Base-by-base conservation (phyloP, 37 sponge, comb jelly and placozoan species). In the Halichondria panicea region DNA sequence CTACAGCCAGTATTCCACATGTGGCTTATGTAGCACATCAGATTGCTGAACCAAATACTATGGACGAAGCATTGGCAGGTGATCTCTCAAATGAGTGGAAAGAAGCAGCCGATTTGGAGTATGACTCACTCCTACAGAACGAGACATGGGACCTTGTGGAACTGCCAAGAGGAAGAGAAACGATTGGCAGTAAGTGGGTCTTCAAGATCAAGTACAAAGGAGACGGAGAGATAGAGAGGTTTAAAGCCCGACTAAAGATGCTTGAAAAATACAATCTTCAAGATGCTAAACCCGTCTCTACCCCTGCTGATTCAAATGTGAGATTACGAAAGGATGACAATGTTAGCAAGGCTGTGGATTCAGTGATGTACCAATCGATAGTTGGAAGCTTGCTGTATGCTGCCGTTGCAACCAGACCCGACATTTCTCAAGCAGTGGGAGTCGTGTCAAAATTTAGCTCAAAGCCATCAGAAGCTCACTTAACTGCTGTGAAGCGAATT, bases 301-400 rank as follows among this genome's bases (percentile, higher is more conserved):
- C 77, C 27, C 77, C 77, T 69, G 66, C 72, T 57, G 52, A 69
- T 25, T 8, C 30, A 18, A 75, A 28, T 53, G 76, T 68, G 19
- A 74, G n/a, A 45, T 31, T 76, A 41, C 52, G 28, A 8, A 69
- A 76, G 54, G 77, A 84, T 69, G 84, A 84, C 70, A 71, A 71
- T 27, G 44, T 56, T 18, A 84, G 84, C 60, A 85, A 85, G 41
- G 36, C 38, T 13, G 71, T 76, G 33, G 71, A 84, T 50, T 41
- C 61, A 69, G 55, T 32, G 13, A 32, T 11, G 19, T 84, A 84
- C 50, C 84, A 84, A 53, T 76, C 84, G 28, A 84, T 84, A 63
- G 84, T 84, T 42, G 84, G 84, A 54, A 81, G 81, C 46, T 25
- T 81, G 27, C 72, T 81, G n/a, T 71, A 81, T 63, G 50, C 66